A percentile compares a stretch with the other conserved stretches of the same genome.
phyloP scores from a whole-genome alignment of 2,113 vertebrate species.

The Pollachius pollachius region DNA sequence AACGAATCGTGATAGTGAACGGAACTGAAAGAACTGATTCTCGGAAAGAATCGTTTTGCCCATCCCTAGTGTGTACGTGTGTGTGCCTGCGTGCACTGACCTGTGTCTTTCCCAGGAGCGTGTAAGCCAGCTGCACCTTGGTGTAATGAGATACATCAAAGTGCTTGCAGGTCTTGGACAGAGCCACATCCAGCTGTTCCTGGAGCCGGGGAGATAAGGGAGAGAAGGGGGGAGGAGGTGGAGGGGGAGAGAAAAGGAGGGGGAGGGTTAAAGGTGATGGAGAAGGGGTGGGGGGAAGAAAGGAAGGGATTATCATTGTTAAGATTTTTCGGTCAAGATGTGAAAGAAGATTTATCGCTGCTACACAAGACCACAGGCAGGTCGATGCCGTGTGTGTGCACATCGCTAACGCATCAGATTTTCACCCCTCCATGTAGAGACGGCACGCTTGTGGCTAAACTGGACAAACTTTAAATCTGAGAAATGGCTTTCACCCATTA shows the following conservation, averaged over 20 bases:
- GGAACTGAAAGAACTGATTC: no score
- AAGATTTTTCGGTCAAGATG: slow-evolving; percentile 37
- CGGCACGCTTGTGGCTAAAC: no score
- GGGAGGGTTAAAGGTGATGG: slow-evolving; percentile 14
- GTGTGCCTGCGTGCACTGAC: slow-evolving; percentile 64
- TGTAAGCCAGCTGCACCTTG: slow-evolving; percentile 95
- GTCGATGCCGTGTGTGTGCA: neutral
- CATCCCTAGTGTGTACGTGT: no score
- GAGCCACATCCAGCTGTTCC: slow-evolving; percentile 95
- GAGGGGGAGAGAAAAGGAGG: slow-evolving; percentile 3
- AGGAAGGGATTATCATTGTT: slow-evolving; percentile 41
- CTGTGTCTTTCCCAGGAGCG: slow-evolving; percentile 96
- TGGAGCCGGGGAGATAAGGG: slow-evolving; percentile 57
- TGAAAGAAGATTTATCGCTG: slow-evolving; percentile 30
- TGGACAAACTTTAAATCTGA: no score
- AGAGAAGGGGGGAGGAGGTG: neutral
- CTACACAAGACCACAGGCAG: slow-evolving; percentile 27
- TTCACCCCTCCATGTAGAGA: no score
- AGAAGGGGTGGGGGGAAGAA: slow-evolving; percentile 7
- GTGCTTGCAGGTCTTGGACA: slow-evolving; percentile 98
- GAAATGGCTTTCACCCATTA: no score
- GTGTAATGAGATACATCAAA: slow-evolving; percentile 95
- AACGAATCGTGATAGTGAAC: no score
- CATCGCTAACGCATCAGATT: no score
- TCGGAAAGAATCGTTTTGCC: no score